Evolutionary conservation across 1,140 invertebrate genomes (phyloP).

Genomic region (Drosophila pseudoobscura): DNA sequence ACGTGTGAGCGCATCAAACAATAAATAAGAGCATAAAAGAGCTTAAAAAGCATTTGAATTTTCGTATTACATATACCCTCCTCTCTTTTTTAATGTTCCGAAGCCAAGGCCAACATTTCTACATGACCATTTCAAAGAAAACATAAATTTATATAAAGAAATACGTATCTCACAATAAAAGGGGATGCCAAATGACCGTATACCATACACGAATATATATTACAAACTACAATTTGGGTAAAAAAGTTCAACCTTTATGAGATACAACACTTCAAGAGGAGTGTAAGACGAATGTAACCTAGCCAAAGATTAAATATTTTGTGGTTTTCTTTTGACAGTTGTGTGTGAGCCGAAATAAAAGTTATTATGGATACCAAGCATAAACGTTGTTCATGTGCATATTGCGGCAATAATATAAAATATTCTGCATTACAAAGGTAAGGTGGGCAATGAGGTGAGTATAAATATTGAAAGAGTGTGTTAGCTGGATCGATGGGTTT

Average conservation of each 20-base stretch:
- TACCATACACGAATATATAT: background rate
- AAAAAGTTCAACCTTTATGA: constrained; percentile 18
- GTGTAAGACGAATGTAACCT: constrained; percentile 21
- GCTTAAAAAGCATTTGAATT: constrained; percentile 46
- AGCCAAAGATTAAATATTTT: constrained; percentile 69
- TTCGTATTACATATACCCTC: constrained; percentile 15
- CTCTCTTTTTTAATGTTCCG: background rate
- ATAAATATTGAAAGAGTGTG: no score
- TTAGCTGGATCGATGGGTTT: no score
- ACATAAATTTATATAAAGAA: constrained; percentile 18
- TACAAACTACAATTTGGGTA: constrained; percentile 5
- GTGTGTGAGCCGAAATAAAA: constrained; percentile 50
- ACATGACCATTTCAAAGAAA: constrained; percentile 15
- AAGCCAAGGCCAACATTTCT: constrained; percentile 29
- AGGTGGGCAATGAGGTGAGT: background rate
- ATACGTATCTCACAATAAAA: constrained; percentile 20
- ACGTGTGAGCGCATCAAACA: background rate
- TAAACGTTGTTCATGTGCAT: background rate
- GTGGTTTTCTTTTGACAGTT: constrained; percentile 61
- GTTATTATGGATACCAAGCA: constrained; percentile 18
- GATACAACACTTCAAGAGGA: constrained; percentile 13
- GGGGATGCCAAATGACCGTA: background rate
- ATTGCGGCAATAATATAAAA: background rate
- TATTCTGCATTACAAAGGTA: background rate
- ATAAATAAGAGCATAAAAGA: constrained; percentile 25